phyloP scores from a whole-genome alignment of 1,140 invertebrate species.

The Odontomachus brunneus region DNA sequence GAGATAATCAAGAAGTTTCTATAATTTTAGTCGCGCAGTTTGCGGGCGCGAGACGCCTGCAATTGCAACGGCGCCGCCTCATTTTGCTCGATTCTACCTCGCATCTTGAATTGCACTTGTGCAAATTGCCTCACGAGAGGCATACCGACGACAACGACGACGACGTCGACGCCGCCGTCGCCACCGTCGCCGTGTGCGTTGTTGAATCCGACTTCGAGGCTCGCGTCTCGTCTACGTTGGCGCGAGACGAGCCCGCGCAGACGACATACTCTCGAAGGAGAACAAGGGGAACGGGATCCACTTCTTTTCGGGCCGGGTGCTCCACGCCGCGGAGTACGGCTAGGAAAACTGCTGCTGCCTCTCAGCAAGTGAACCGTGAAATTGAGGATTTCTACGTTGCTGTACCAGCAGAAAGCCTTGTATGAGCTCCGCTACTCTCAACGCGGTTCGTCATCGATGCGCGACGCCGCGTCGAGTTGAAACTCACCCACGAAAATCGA shows the following conservation, averaged over 20 bases:
- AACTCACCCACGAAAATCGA: conserved; percentile 20
- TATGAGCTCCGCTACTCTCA: conserved; percentile 20
- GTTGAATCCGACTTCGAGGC: conserved; percentile 16
- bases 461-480: not conserved
- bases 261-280: not conserved
- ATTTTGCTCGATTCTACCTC: conserved; percentile 34
- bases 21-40: conserved; percentile 25
- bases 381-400: conserved; percentile 68
- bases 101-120: conserved; percentile 12
- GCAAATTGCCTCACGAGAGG: conserved; percentile 34
- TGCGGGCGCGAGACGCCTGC: not conserved
- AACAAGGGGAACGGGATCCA: not conserved
- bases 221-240: not conserved
- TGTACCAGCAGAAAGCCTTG: conserved; percentile 62
- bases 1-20: conserved; percentile 45
- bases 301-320: conserved; percentile 31
- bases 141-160: not conserved
- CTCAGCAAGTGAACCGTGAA: conserved; percentile 63
- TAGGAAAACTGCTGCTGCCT: conserved; percentile 56
- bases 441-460: conserved; percentile 48
- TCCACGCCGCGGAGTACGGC: conserved; percentile 14
- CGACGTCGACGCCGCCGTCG: too few species aligned
- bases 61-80: not conserved
- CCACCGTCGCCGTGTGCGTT: not conserved
- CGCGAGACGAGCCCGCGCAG: conserved; percentile 17